Evolutionary conservation across 2,113 vertebrate genomes (phyloP), one percentile per base, ranked within the genome.

Genomic region (Apodemus speciosus): DNA sequence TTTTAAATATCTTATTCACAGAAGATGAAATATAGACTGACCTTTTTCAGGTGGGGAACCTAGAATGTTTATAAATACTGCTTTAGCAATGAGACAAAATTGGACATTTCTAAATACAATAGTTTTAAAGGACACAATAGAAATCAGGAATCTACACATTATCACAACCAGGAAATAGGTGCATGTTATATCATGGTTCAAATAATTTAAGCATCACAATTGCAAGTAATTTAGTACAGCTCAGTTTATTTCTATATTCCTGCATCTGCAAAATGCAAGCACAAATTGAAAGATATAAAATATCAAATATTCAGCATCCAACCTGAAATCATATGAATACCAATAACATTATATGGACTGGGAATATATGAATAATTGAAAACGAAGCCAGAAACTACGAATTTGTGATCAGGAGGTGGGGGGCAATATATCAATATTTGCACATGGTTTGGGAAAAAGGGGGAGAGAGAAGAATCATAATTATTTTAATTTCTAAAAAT

Each of bases 1-100:
- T 71, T 94, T 94, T 95, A 93, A 92, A 88, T 51, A 68, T 51
- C 14, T 68, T 81, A 80, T 10, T 87, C 56, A 87, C 11, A 90
- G 23, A 92, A 75, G 75, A 94, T 80, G 66, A 83, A 93, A 11
- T 66, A 88, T 76, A 5, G 15, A 46, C 91, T 84, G 1, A 80
- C 2, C 60, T 85, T 94, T 83, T 71, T 60, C 5, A 72, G 32
- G 8, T 13, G 1, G 2, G 0, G 68, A 13, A 72, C 49, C 73
- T 92, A 18, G 11, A 46, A 88, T 87, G 23, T 79, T 81, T 92
- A 60, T 51, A 81, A 96, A 68, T 73, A 73, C 16, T 43, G 0
- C 71, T 80, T 90, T 8, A 85, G 20, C 11, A 76, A 64, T 35
- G 1, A 92, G 62, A 68, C 46, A 76, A 94, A 94, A 35, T 14